These are phyloP conservation scores for Halesus radiatus DNA, from an alignment of 1,140 invertebrate species.

Conservation along the genomic window DNA sequence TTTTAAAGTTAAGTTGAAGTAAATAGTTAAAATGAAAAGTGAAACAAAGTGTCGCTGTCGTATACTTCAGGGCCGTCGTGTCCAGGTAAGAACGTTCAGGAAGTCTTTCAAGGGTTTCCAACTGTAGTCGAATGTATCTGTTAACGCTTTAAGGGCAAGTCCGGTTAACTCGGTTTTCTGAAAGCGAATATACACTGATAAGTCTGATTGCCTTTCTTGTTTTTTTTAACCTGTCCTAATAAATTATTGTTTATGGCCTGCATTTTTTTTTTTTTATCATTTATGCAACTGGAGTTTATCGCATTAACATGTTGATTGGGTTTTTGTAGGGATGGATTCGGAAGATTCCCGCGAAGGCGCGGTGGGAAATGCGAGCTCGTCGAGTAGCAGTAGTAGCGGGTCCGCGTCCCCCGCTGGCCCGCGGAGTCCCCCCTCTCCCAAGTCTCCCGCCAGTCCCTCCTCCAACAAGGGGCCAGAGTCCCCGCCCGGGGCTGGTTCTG, in stretches of 20 bases:
- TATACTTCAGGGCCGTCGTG: conserved; percentile 45
- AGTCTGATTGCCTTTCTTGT: conserved; percentile 12
- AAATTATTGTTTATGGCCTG: conserved; percentile 19
- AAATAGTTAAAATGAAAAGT: conserved; percentile 52
- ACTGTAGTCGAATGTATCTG: conserved; percentile 52
- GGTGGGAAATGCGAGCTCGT: conserved; percentile 64
- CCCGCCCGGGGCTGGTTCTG: background rate
- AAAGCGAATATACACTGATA: conserved; percentile 23
- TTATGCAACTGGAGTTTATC: background rate
- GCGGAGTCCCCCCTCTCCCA: conserved; percentile 53
- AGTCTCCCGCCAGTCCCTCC: conserved; percentile 4
- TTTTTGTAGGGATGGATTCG: conserved; percentile 68
- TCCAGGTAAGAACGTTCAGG: conserved; percentile 53
- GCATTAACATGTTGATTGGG: conserved; percentile 2
- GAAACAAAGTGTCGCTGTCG: conserved; percentile 51
- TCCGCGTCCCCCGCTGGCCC: conserved; percentile 60
- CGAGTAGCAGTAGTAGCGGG: conserved; percentile 63
- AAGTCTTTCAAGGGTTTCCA: conserved; percentile 49
- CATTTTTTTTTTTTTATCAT: conserved; percentile 30
- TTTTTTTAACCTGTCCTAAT: background rate
- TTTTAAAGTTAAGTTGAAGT: conserved; percentile 47
- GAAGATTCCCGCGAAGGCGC: conserved; percentile 68
- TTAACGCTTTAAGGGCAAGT: conserved; percentile 51
- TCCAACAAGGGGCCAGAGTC: conserved; percentile 2
- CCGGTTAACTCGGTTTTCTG: conserved; percentile 43